Percentiles rank a stretch among this genome's conserved stretches.
phyloP scores from a whole-genome alignment of 2,113 vertebrate species.

The Anguilla japonica region DNA sequence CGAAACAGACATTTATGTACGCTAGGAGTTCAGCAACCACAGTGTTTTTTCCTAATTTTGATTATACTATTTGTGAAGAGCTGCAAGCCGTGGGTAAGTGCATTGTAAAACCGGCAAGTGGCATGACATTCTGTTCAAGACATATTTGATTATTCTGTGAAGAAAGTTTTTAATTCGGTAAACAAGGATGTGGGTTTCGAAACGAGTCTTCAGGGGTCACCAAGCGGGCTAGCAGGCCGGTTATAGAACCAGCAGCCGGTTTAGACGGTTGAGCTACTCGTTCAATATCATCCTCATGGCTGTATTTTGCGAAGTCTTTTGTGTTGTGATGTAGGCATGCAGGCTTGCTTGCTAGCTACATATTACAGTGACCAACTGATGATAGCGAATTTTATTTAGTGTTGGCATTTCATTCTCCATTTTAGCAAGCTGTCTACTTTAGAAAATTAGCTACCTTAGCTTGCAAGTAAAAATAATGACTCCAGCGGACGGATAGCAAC shows the following conservation, averaged over 20 bases:
- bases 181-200: slow-evolving; percentile 30
- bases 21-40: not conserved
- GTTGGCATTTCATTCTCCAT: not conserved
- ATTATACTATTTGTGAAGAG: not conserved
- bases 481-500: not conserved
- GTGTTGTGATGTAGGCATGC: not conserved
- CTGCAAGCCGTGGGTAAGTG: not conserved
- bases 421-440: not conserved
- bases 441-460: not conserved
- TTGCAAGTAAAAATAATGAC: not conserved
- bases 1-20: not conserved
- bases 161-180: not conserved
- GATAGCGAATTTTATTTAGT: not conserved
- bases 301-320: slow-evolving; percentile 20
- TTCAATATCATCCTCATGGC: not conserved
- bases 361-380: not conserved
- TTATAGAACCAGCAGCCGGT: not conserved
- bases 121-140: not conserved
- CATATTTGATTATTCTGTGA: not conserved
- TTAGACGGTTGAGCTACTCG: slow-evolving; percentile 33
- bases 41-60: not conserved
- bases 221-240: not conserved
- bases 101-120: not conserved
- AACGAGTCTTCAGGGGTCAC: not conserved
- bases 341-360: not conserved